Base-by-base conservation (phyloP, 1,140 invertebrate genomes). In the Zaprionus ornatus region DNA sequence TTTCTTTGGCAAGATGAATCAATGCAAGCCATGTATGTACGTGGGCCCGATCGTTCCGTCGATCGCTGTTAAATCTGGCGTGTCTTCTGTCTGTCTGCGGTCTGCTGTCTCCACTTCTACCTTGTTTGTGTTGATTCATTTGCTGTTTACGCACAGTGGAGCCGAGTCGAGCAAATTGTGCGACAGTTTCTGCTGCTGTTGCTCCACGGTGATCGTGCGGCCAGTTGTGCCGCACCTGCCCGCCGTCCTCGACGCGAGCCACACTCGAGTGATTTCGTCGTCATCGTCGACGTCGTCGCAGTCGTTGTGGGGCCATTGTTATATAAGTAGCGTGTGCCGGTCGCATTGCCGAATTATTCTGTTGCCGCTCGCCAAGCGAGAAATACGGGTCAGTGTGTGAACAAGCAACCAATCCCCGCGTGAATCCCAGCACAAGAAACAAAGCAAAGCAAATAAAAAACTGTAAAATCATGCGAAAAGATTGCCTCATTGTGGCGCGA, bases 301-400 rank as follows among this genome's bases (percentile, higher is more conserved):
- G 71, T 42, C 42, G 17, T 50, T 12, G 60, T 80, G 55, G 67
- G 70, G 35, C 17, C 70, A 55, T 66, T 78, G 85, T 91, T 91
- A 91, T 91, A 91, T 91, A 91, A 91, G 88, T 76, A 91, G 87
- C 83, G 88, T 87, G 83, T 69, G 87, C 68, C 79, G 67, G 52
- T 73, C 68, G 68, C 76, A 75, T 61, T 62, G 73, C 63, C 69
- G 61, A 91, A 84, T 83, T 87, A 91, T 91, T 91, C 83, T 82
- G 70, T 69, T 60, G 71, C 40, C 71, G 79, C 60, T 72, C 50
- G 13, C 27, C 21, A 37, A 40, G 50, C 62, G 52, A 37, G 65
- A 87, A 88, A 87, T 69, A 83, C 83, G 83, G 84, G 80, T 87
- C 83, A 87, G 74, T 86, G 83, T 82, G 83, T 82, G 63, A 86